Conservation (phyloP, 2,888 invertebrate genomes). For the Rhynchonema sp. region DNA sequence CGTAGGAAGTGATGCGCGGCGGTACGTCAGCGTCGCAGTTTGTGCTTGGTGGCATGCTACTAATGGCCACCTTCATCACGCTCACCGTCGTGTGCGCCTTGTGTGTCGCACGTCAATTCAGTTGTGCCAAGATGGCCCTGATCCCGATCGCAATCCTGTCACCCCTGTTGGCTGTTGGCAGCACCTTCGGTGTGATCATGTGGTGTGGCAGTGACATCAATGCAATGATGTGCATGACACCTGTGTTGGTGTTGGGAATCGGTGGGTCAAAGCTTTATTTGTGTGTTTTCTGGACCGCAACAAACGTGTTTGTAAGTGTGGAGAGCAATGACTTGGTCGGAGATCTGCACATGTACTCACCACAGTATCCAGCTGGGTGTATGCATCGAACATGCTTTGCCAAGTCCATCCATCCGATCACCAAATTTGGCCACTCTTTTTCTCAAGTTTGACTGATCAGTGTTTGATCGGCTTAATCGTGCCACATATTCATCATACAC, state of each 20-base stretch:
- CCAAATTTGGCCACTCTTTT: no score
- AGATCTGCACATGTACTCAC: no score
- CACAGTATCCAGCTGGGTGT: no score
- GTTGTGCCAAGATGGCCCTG: neutral
- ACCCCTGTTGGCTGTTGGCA: constrained; percentile 17
- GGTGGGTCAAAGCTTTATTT: constrained; percentile 7
- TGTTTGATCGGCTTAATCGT: neutral
- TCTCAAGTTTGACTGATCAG: no score
- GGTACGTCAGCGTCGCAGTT: neutral
- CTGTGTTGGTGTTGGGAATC: constrained; percentile 21
- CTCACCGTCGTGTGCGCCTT: neutral
- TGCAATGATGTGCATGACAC: constrained; percentile 23
- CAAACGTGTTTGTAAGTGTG: no score
- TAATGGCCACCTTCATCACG: neutral
- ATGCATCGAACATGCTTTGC: no score
- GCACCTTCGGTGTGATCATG: constrained; percentile 13
- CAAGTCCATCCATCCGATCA: no score
- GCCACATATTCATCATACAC: neutral
- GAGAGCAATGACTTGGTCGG: no score
- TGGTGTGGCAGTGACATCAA: constrained; percentile 10
- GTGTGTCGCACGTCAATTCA: neutral
- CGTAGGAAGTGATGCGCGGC: constrained; percentile 25
- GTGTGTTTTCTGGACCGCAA: neutral
- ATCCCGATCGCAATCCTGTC: constrained; percentile 13
- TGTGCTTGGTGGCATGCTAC: constrained; percentile 7